Evolutionary conservation across 2,113 vertebrate species (phyloP), one percentile per base, ranked within the genome.

Genomic region (Rutilus rutilus): DNA sequence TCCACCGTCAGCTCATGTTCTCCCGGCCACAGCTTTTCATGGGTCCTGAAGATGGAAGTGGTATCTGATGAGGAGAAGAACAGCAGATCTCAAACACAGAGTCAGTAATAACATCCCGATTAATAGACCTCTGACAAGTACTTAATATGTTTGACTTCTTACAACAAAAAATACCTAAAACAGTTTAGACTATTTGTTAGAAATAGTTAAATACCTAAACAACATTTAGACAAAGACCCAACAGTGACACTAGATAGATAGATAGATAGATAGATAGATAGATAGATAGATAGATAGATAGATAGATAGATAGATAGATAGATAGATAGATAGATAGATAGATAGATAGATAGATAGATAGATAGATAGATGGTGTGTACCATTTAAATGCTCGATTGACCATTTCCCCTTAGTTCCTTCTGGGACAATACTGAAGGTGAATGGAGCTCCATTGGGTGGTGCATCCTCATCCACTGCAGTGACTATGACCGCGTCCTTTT

Each of bases 391-490:
- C 64, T 92, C 91, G 82, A 97, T 90, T 2, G 89, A 88, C 98
- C 98, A 99, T 11, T 95, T 87, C 39, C 95, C 91, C n/a, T 90
- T 10, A 2, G 94, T 96, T 6, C 92, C 94, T 57, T 95, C 88
- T 30, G 95, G 94, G 71, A 96, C 2, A 17, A 99, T 39, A 2
- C 3, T 65, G 87, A 97, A 99, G 1, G 81, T 89, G 88, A 98
- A 97, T 1, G 98, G 98, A 33, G 91, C 82, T 30, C 95, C 94
- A 45, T 98, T 93, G 7, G 94, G 96, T 85, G 85, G 82, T 0
- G 50, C 42, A n/a, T 99, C 97, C 36, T 88, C 62, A 89, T 99
- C 98, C 14, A 1, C 0, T 1, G 96, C 97, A 0, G 88, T 96
- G 75, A 97, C 93, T 4, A 95, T 91, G 73, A 97, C 65, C 1